A percentile compares a stretch with the other conserved stretches of the same genome.
These are phyloP conservation scores for Scartelaos histophorus DNA, from an alignment of 2,113 vertebrate species.

Conservation along the genomic window DNA sequence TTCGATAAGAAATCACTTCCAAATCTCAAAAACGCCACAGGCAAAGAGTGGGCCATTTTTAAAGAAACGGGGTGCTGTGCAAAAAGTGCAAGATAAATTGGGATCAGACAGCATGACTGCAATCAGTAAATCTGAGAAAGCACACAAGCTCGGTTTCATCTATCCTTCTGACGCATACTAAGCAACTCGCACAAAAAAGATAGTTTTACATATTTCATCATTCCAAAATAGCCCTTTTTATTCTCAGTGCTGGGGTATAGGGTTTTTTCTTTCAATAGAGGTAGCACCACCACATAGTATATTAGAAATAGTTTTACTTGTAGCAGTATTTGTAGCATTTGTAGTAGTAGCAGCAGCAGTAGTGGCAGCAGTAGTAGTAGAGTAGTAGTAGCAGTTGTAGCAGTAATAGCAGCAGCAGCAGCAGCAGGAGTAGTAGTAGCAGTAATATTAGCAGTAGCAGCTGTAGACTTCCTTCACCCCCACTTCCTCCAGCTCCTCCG, in stretches of 20 bases:
- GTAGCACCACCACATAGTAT: no score
- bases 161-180: neutral
- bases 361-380: no score
- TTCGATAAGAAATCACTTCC: slow-evolving; percentile 48
- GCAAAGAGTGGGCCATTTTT: slow-evolving; percentile 24
- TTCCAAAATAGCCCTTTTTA: neutral
- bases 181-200: neutral
- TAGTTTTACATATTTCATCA: slow-evolving; percentile 1
- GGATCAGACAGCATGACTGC: neutral
- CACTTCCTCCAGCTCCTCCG: no score
- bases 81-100: slow-evolving; percentile 23
- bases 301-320: no score
- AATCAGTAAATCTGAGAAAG: slow-evolving; percentile 22
- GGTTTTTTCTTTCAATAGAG: no score
- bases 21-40: slow-evolving; percentile 24
- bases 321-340: no score
- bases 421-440: no score
- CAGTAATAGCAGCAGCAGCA: no score
- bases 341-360: no score
- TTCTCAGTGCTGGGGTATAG: neutral
- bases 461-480: no score
- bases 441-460: no score
- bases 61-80: slow-evolving; percentile 16
- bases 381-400: no score
- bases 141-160: slow-evolving; percentile 15